Evolutionary conservation across 2,113 vertebrate species (phyloP).

Genomic region (Rhinopithecus roxellana): DNA sequence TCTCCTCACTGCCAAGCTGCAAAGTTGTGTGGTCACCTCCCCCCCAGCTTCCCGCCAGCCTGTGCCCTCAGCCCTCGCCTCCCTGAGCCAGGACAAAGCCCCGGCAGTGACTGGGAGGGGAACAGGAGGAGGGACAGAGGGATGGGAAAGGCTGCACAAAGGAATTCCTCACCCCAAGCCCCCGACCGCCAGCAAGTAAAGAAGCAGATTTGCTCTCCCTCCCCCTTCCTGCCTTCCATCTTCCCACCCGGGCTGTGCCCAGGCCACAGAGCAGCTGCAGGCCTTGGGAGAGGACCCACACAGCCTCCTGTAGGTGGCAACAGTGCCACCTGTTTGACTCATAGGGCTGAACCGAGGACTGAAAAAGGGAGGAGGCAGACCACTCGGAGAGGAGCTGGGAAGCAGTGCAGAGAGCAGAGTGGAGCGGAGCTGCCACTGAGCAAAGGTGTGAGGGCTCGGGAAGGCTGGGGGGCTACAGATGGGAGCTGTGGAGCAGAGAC

Average conservation of each 20-base stretch:
- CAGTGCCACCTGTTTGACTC: slow-evolving; percentile 72
- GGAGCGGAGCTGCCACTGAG: slow-evolving; percentile 55
- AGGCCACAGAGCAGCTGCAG: background rate
- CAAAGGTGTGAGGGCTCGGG: slow-evolving; percentile 68
- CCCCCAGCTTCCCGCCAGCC: slow-evolving; percentile 45
- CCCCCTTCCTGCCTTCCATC: background rate
- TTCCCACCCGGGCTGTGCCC: background rate
- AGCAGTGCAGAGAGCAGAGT: slow-evolving; percentile 40
- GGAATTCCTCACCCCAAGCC: slow-evolving; percentile 69
- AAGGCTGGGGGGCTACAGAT: background rate
- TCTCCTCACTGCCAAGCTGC: slow-evolving; percentile 58
- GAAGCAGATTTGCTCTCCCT: slow-evolving; percentile 33
- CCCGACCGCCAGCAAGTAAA: slow-evolving; percentile 32
- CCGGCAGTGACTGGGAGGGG: slow-evolving; percentile 58
- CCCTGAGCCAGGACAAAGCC: slow-evolving; percentile 71
- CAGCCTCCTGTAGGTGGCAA: slow-evolving; percentile 72
- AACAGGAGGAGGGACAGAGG: slow-evolving; percentile 67
- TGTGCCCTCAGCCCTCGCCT: slow-evolving; percentile 58
- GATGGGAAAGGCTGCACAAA: slow-evolving; percentile 68
- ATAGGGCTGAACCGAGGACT: slow-evolving; percentile 52
- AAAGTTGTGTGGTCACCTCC: slow-evolving; percentile 64
- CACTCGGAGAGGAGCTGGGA: slow-evolving; percentile 56
- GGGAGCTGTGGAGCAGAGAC: background rate
- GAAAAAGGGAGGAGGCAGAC: slow-evolving; percentile 68
- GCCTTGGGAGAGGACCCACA: slow-evolving; percentile 27